phyloP scores from a whole-genome alignment of 2,888 invertebrate species.

The Clistopyga incitator region DNA sequence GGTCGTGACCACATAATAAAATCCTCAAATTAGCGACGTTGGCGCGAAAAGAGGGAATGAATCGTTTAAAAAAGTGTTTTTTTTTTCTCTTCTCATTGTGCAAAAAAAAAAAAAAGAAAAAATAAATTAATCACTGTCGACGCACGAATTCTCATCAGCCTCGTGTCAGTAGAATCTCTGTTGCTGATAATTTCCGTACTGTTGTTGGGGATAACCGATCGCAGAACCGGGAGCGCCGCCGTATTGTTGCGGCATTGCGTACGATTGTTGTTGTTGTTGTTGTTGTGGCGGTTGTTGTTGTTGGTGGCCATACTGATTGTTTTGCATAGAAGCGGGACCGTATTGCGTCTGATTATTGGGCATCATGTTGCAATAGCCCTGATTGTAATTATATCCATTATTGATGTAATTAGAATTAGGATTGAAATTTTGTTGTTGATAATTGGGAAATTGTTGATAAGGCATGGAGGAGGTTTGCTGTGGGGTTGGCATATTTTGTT shows the following conservation, averaged over 20 bases:
- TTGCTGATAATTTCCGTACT: constrained; percentile 80
- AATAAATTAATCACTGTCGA: not conserved
- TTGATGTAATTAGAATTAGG: constrained; percentile 69
- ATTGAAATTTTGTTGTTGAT: constrained; percentile 65
- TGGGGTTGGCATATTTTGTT: constrained; percentile 10
- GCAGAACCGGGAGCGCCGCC: constrained; percentile 68
- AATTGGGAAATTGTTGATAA: constrained; percentile 68
- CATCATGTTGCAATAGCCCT: constrained; percentile 68
- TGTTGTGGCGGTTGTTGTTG: constrained; percentile 33
- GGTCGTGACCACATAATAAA: not conserved
- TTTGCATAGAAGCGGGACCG: constrained; percentile 22
- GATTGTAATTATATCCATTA: constrained; percentile 81
- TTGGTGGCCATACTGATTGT: constrained; percentile 51
- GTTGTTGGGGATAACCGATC: constrained; percentile 77
- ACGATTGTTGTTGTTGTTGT: constrained; percentile 70
- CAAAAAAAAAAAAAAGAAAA: constrained; percentile 4
- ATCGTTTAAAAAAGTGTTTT: not conserved
- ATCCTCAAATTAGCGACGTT: not conserved
- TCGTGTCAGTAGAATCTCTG: constrained; percentile 79
- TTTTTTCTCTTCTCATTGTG: not conserved
- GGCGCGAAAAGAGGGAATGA: not conserved
- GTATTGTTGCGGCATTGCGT: constrained; percentile 74
- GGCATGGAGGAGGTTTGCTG: constrained; percentile 28
- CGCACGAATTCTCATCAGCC: not conserved
- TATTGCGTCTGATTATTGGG: constrained; percentile 65